Evolutionary conservation across 2,113 vertebrate genomes (phyloP), one percentile per base, ranked within the genome.

Genomic region (Protobothrops flavoviridis): DNA sequence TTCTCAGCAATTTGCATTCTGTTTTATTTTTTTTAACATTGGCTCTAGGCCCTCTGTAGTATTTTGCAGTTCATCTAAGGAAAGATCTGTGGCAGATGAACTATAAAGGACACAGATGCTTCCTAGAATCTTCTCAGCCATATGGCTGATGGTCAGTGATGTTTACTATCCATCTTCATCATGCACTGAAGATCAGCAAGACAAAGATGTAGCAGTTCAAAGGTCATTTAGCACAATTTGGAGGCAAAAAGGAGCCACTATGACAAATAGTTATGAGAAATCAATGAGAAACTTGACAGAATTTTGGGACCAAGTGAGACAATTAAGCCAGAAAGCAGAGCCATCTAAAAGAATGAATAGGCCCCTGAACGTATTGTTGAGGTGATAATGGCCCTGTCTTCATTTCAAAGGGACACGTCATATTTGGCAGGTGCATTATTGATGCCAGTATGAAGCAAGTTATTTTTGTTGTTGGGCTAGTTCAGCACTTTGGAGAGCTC

Each of bases 51-150:
- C 81, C 61, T 87, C 87, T 91, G 45, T 89, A 93, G 90, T 74
- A 90, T 93, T 95, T 93, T 74, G 56, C 74, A 85, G 59, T 92
- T 91, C 90, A 95, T 29, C 93, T 91, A 92, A 0, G 5, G 90
- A 92, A 91, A 74, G 93, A 88, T 48, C 89, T 94, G 91, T 96
- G 93, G 91, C 90, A 91, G 92, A 94, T 94, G 90, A 97, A 96
- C 95, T 95, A 92, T 81, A 96, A 93, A 96, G 96, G 94, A 93
- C 86, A 95, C 90, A 95, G 95, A 95, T 94, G 94, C 56, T 96
- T 96, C 93, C 90, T 91, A 90, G 86, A 86, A 90, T 95, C 92
- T 93, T 95, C 94, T 88, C 92, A 96, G 92, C 69, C n/a, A 23
- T 50, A 91, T 95, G 97, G 97, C 91, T 87, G 88, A 97, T 95